These are phyloP conservation scores for Phoebastria nigripes DNA, from an alignment of 2,797 vertebrate species.

Conservation along the genomic window DNA sequence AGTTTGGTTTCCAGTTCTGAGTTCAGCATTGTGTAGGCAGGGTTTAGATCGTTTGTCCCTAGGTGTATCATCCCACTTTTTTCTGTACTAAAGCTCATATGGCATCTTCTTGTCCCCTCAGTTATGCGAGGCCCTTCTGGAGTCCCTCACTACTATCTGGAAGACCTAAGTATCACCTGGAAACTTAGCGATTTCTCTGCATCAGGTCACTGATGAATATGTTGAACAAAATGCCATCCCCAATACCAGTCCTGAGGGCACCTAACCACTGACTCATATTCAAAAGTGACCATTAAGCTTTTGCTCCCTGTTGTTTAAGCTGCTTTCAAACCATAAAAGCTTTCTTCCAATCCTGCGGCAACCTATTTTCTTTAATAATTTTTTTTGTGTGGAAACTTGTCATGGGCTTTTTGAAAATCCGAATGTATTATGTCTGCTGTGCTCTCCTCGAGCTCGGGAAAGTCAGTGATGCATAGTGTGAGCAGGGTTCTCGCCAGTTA, in stretches of 20 bases:
- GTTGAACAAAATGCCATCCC: background rate
- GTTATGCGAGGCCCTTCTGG: background rate
- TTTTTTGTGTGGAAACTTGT: background rate
- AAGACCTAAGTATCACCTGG: background rate
- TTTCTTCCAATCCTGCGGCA: background rate
- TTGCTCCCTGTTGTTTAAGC: background rate
- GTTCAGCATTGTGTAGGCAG: background rate
- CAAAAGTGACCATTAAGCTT: background rate
- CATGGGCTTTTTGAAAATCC: background rate
- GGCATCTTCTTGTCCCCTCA: background rate
- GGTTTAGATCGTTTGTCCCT: background rate
- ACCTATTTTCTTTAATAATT: background rate
- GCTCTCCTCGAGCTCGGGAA: background rate
- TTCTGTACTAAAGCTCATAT: background rate
- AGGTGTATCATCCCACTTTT: background rate
- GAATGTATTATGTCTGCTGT: background rate
- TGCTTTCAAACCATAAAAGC: background rate
- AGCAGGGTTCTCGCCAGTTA: background rate
- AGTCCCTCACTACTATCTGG: background rate
- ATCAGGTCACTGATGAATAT: background rate
- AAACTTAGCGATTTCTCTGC: background rate
- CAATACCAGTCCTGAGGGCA: accelerated
- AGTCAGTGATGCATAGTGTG: background rate
- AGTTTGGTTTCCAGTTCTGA: background rate
- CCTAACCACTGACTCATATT: background rate